A percentile compares a stretch with the other conserved stretches of the same genome.
Evolutionary conservation across 2,113 vertebrate species (phyloP).

Genomic region (Rhynchomys soricoides): DNA sequence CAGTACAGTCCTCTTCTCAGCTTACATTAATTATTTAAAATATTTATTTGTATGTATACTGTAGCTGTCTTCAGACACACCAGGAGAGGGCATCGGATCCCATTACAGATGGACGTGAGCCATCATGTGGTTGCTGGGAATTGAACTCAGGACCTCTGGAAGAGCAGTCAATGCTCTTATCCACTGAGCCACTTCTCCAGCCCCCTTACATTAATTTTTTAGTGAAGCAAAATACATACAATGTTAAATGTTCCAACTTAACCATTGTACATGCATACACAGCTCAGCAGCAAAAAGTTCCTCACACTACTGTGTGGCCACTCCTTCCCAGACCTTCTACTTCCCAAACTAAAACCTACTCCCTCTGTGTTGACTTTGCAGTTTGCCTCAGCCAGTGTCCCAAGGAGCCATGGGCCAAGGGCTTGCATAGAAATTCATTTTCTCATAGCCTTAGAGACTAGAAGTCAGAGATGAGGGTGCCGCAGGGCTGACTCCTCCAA

Average conservation of each 20-base stretch:
- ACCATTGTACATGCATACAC: neutral
- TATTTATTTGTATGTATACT: no score
- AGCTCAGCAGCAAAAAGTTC: fast-evolving
- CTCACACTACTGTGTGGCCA: fast-evolving
- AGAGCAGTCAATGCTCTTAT: no score
- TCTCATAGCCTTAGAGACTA: no score
- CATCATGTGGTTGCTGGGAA: no score
- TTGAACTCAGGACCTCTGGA: no score
- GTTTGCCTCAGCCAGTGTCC: neutral
- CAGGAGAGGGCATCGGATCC: no score
- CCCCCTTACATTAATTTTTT: neutral
- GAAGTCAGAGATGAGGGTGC: neutral
- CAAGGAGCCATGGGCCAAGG: no score
- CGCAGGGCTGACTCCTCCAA: neutral
- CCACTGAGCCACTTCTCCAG: no score
- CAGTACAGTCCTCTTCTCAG: no score
- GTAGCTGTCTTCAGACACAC: no score
- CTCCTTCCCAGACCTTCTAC: neutral
- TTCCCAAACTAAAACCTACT: neutral
- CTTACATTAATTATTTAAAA: neutral
- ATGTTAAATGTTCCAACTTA: neutral
- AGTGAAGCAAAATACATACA: neutral
- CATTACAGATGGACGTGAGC: no score
- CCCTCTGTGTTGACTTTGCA: neutral
- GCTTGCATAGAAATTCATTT: neutral